A percentile compares a stretch with the other conserved stretches of the same genome.
phyloP scores from a whole-genome alignment of 2,797 vertebrate species.

The Phoxinus dragarum region DNA sequence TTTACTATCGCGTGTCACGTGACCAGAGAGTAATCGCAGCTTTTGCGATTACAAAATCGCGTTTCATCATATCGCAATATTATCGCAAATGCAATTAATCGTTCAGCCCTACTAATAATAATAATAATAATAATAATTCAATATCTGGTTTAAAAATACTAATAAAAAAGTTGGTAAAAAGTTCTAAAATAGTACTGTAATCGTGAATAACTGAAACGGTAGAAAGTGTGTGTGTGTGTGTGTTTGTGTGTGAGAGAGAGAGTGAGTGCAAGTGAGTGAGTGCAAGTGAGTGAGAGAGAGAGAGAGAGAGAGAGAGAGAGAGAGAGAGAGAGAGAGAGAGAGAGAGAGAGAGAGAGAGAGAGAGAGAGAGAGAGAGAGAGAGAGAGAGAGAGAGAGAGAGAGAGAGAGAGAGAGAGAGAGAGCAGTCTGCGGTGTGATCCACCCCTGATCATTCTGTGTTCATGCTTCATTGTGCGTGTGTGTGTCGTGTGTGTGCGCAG shows the following conservation, averaged over 20 bases:
- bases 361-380: background rate
- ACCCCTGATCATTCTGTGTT: constrained; percentile 20
- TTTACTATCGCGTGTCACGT: too few species aligned
- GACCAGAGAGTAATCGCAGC: too few species aligned
- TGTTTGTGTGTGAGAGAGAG: background rate
- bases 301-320: background rate
- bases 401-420: background rate
- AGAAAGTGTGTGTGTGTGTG: background rate
- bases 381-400: background rate
- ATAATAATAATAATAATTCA: background rate
- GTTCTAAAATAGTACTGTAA: background rate
- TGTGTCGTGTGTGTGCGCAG: background rate
- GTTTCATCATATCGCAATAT: too few species aligned
- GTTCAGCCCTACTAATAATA: too few species aligned
- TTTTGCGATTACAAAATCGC: too few species aligned
- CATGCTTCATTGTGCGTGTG: background rate
- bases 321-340: background rate
- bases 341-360: background rate
- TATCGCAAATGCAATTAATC: too few species aligned
- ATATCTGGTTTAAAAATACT: background rate
- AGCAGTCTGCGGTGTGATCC: constrained; percentile 10
- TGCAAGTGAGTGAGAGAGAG: too few species aligned
- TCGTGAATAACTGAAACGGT: background rate
- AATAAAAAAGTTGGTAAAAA: background rate
- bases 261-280: background rate